Conservation (phyloP, 2,888 invertebrate genomes). For the Epinotia nisella region DNA sequence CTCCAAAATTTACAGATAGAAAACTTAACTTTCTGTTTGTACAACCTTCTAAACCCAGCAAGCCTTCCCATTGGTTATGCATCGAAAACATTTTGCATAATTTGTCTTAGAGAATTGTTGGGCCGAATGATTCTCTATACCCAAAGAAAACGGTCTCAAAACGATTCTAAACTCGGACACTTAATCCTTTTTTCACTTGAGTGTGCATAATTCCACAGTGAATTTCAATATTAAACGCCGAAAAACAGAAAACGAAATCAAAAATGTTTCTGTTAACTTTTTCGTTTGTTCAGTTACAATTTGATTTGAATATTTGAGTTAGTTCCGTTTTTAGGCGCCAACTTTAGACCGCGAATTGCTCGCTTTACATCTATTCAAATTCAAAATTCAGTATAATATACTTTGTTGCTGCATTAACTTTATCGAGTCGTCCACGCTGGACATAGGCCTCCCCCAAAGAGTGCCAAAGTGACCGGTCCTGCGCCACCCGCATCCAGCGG, state of each 20-base stretch:
- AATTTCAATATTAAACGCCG: conserved; percentile 36
- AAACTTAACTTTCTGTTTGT: conserved; percentile 6
- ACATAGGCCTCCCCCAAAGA: no score
- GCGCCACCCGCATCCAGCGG: no score
- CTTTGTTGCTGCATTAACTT: background rate
- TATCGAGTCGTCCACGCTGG: no score
- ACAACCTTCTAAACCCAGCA: conserved; percentile 2
- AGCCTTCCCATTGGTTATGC: conserved; percentile 35
- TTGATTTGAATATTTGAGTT: conserved; percentile 29
- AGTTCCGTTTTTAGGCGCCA: background rate
- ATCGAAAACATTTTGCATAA: conserved; percentile 45
- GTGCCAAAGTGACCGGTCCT: no score
- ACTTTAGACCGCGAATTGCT: conserved; percentile 6
- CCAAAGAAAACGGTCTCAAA: background rate
- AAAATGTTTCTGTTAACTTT: conserved; percentile 24
- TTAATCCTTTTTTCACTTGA: background rate
- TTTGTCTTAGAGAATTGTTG: conserved; percentile 38
- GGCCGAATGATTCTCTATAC: background rate
- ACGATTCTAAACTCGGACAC: background rate
- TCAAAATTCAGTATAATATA: background rate
- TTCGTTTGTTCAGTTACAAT: conserved; percentile 30
- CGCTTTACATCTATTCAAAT: conserved; percentile 13
- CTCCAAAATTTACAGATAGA: conserved; percentile 4
- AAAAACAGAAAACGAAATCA: conserved; percentile 24
- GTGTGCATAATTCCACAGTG: conserved; percentile 18